Evolutionary conservation across 2,888 invertebrate genomes (phyloP).

Genomic region (Lingula anatina): DNA sequence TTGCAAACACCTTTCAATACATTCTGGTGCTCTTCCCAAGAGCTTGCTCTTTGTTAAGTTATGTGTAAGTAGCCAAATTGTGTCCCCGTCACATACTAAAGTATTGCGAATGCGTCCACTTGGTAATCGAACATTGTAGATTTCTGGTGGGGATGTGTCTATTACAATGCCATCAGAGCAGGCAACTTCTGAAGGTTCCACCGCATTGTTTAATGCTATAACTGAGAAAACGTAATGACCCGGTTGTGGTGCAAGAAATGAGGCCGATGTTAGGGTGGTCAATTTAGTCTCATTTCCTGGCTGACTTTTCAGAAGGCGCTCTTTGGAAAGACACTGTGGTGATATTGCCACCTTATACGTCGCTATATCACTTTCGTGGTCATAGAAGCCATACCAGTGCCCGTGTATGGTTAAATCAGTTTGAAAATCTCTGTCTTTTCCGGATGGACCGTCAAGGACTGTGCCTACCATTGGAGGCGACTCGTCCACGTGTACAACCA

Average conservation of each 20-base stretch:
- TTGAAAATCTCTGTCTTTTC: slow-evolving; percentile 21
- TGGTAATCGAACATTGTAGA: slow-evolving; percentile 12
- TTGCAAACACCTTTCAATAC: no score
- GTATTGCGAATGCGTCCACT: slow-evolving; percentile 10
- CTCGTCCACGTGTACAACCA: slow-evolving; percentile 19
- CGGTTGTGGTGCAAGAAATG: slow-evolving; percentile 13
- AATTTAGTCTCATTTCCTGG: no score
- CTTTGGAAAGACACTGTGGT: no score
- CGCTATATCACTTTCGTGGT: slow-evolving; percentile 24
- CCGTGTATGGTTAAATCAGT: slow-evolving; percentile 10
- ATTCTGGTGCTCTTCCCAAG: no score
- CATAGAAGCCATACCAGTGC: slow-evolving; percentile 22
- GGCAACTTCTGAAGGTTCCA: slow-evolving; percentile 20
- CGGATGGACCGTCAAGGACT: slow-evolving; percentile 18
- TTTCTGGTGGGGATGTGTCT: slow-evolving; percentile 15
- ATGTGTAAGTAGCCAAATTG: slow-evolving; percentile 10
- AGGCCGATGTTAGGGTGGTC: no score
- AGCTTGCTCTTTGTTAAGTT: slow-evolving; percentile 11
- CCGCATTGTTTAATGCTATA: slow-evolving; percentile 25
- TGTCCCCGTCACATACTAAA: slow-evolving; percentile 10
- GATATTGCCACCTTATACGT: slow-evolving; percentile 11
- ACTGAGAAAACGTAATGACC: no score
- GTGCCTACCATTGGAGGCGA: slow-evolving; percentile 23
- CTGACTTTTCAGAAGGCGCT: no score
- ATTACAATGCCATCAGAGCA: slow-evolving; percentile 27